Base-by-base conservation (phyloP, 2,888 invertebrate genomes). In the Apoda limacodes region DNA sequence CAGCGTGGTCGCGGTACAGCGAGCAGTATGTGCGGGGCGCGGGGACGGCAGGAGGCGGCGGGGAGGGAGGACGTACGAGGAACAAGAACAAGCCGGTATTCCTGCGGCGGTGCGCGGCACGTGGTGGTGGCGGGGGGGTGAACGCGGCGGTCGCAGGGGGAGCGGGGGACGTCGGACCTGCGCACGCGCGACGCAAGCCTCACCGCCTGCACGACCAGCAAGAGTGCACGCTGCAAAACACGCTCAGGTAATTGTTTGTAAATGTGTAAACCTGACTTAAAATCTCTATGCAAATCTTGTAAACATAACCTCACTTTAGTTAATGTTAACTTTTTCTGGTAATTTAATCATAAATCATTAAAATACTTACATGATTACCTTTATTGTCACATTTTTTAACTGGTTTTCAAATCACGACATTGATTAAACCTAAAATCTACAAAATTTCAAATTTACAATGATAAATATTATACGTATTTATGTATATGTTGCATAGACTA, bases 1-100 rank as follows among this genome's bases (percentile, higher is more conserved):
- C 59, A 11, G 58, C 60, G 21, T 66, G 69, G 66, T 59, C 72
- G 31, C 53, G 63, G 22, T 74, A 74, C 62, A 50, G 59, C 30
- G 64, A 67, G 50, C 55, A 67, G 3, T 64, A 52, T 55, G 45
- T 57, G 35, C 50, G 50, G 3, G 45, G 55, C 9, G 49, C 43
- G 40, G 22, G 24, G 28, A 34, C 34, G 35, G 37, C 42, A 19
- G n/a, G n/a, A 5, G 42, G 7, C 32, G 42, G 5, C 17, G 7
- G 5, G 17, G 5, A 17, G 17, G 17, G 5, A 5, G 17, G 17
- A 6, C 17, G 5, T 17, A 6, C 5, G 17, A 5, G 17, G 5
- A 6, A 17, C 5, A 6, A 5, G 17, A 17, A 60, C 49, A 62
- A 66, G 50, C 67, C 69, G 4, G 65, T 70, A 39, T 69, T 70